Evolutionary conservation across 1,140 invertebrate species (phyloP), one percentile per base, ranked within the genome.

Genomic region (Trissolcus basalis): DNA sequence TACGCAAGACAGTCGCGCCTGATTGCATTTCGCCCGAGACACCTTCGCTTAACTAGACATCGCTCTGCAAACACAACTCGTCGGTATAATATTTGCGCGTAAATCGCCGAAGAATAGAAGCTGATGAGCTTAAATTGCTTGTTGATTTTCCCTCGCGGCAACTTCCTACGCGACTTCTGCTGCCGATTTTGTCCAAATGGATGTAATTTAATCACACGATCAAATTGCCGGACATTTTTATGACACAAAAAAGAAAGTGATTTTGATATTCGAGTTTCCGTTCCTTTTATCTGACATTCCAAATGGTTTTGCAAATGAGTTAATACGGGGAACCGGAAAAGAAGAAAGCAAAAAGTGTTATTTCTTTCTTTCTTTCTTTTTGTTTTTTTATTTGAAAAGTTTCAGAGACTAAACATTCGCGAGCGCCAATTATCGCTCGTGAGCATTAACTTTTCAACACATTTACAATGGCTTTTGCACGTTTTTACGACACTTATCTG

Each of bases 1-100:
- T 80, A 86, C 83, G 74, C 80, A 70, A 80, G 80, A 82, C 83
- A 68, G 75, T 64, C 78, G 56, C 70, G 80, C 44, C 36, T 82
- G 61, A 81, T 81, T 81, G 79, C 78, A 33, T 43, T 27, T 54
- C 44, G 45, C 51, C 56, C 73, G 50, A 59, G 71, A 78, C 79
- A 80, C 79, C 75, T 80, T 60, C 59, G 44, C 70, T 67, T 51
- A 64, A 56, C 61, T 35, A 65, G 60, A 72, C 75, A 77, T 61
- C 50, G 53, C 58, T 77, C 48, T 10, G 58, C 77, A 78, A 78
- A 78, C 71, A 71, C 55, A 65, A 70, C 45, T 74, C 70, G 48
- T 60, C 73, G 19, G n/a, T 27, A 27, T 27, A 27, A 69, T 72
- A 69, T 77, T 67, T 68, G 64, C 69, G 56, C 50, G 69, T 72